These are phyloP conservation scores for Colistium nudipinnis DNA, from an alignment of 2,113 vertebrate species.

Conservation along the genomic window DNA sequence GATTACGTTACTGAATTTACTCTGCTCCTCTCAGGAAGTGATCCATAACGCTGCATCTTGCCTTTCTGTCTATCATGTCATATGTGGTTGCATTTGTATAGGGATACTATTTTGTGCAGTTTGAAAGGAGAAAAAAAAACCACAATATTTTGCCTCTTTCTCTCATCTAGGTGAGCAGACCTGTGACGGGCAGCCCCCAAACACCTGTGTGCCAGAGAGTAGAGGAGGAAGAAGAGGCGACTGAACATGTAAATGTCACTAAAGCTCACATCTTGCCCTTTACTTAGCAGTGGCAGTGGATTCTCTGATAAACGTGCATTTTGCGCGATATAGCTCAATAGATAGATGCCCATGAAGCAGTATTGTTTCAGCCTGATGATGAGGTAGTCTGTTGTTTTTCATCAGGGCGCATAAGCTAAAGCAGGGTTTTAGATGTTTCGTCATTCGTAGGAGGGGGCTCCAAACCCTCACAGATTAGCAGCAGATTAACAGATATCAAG, in stretches of 20 bases:
- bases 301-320: constrained; percentile 31
- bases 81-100: constrained; percentile 23
- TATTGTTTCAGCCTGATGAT: neutral
- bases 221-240: constrained; percentile 26
- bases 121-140: neutral
- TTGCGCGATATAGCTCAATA: constrained; percentile 28
- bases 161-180: constrained; percentile 58
- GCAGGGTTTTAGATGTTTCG: too few relatives aligned
- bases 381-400: too few relatives aligned
- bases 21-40: constrained; percentile 55
- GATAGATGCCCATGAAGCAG: neutral
- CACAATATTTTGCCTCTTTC: constrained; percentile 11
- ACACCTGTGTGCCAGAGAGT: constrained; percentile 10
- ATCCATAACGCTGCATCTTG: constrained; percentile 27
- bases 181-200: constrained; percentile 11
- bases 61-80: constrained; percentile 33
- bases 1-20: neutral
- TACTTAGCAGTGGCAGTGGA: constrained; percentile 16
- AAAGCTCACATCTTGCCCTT: constrained; percentile 56
- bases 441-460: too few relatives aligned
- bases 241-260: constrained; percentile 73
- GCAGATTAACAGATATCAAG: too few relatives aligned
- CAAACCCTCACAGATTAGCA: too few relatives aligned
- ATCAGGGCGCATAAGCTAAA: too few relatives aligned
- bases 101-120: neutral